Conservation (phyloP, 2,797 vertebrate species). For the Tiaroga cobitis region DNA sequence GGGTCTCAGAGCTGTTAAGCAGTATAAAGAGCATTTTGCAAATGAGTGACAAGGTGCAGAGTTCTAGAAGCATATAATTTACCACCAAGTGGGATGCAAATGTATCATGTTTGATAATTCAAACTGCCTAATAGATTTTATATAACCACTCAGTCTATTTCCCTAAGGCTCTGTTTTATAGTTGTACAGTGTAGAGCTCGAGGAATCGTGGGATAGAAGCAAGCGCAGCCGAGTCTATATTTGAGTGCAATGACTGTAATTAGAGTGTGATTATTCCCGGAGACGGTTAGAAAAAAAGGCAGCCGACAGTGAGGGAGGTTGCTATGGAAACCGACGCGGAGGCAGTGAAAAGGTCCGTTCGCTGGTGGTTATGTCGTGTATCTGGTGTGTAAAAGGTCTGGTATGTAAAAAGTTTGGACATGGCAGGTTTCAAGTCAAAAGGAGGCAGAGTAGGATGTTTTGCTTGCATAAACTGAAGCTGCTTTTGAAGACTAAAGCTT, state of each 20-base stretch:
- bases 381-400: no score
- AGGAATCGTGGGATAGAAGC: conserved; percentile 23
- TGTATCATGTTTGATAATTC: conserved; percentile 46
- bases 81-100: conserved; percentile 37
- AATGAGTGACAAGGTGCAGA: conserved; percentile 39
- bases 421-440: background rate
- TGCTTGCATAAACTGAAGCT: background rate
- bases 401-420: conserved; percentile 39
- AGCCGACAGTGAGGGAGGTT: conserved; percentile 47
- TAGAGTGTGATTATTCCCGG: conserved; percentile 58
- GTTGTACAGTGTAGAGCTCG: conserved; percentile 35
- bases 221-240: conserved; percentile 48
- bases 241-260: conserved; percentile 53
- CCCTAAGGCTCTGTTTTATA: conserved; percentile 37
- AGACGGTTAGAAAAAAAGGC: conserved; percentile 42
- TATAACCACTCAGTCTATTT: conserved; percentile 46
- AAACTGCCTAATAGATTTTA: conserved; percentile 44
- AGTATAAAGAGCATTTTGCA: conserved; percentile 22
- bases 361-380: conserved; percentile 48
- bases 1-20: conserved; percentile 14
- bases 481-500: background rate
- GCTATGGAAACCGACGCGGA: conserved; percentile 57
- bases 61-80: conserved; percentile 41
- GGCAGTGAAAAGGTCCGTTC: conserved; percentile 43
- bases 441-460: background rate